Conservation (phyloP, 1,140 invertebrate genomes). For the Caenorhabditis briggsae region DNA sequence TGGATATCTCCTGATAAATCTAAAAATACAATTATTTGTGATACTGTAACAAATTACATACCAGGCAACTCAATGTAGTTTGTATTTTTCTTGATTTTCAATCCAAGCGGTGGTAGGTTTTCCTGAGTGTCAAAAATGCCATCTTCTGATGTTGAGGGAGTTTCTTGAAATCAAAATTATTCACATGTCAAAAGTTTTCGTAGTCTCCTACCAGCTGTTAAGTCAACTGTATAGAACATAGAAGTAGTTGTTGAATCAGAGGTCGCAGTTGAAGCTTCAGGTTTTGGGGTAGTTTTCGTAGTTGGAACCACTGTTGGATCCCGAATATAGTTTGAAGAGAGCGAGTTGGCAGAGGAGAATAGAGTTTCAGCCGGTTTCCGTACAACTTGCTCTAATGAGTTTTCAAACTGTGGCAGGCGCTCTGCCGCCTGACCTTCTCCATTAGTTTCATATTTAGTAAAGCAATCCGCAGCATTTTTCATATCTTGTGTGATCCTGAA, state of each 20-base stretch:
- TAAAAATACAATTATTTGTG: background rate
- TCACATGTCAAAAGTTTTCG: background rate
- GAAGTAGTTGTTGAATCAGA: conserved; percentile 17
- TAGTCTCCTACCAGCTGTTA: background rate
- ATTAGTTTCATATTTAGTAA: conserved; percentile 1
- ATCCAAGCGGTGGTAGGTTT: conserved; percentile 24
- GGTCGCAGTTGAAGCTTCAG: background rate
- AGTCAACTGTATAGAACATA: conserved; percentile 22
- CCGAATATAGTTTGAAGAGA: background rate
- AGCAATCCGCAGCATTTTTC: conserved; percentile 43
- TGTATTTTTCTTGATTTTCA: conserved; percentile 43
- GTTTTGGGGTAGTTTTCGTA: background rate
- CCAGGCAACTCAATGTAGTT: conserved; percentile 21
- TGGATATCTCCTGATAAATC: background rate
- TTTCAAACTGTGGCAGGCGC: background rate
- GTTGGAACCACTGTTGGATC: background rate
- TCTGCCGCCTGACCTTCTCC: background rate
- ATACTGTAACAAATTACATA: background rate
- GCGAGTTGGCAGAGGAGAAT: conserved; percentile 24
- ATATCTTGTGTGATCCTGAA: conserved; percentile 66
- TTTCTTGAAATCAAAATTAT: background rate
- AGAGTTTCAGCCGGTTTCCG: conserved; percentile 36
- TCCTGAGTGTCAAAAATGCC: conserved; percentile 1
- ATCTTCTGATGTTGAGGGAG: conserved; percentile 17
- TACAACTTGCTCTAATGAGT: conserved; percentile 4